Evolutionary conservation across 2,113 vertebrate species (phyloP), one percentile per base, ranked within the genome.

Genomic region (Sylvilagus bachmani): DNA sequence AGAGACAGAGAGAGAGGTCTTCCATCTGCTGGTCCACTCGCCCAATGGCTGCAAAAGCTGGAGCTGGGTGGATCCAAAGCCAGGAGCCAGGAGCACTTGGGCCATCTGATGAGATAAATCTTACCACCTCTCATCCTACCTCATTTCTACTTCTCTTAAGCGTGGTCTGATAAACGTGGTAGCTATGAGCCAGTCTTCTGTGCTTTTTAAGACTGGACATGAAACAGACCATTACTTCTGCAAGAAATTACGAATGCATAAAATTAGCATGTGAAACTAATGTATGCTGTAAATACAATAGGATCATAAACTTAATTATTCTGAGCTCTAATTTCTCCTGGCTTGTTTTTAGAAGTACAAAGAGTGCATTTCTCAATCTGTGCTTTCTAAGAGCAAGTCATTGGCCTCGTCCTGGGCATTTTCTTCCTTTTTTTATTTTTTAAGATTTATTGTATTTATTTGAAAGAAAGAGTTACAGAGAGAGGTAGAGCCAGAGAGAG

Each of bases 151-250:
- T 53, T 2, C 24, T 33, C 33, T 29, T 86, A 14, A 3, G 2
- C 38, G 38, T 29, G n/a, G 0, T 2, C 11, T 66, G 21, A 51
- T 66, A 49, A 27, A 31, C 9, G 11, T 44, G 9, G 58, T 77
- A 49, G 0, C 36, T 89, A 64, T 51, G 64, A 66, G 11, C 33
- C 17, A 51, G 13, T 80, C 31, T 80, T 55, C 69, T 44, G 1
- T 3, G 49, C 38, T 74, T 73, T 78, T 78, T 64, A 29, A 67
- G 86, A 95, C 67, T 90, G 29, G 33, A 82, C 74, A 86, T 69
- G 12, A 86, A 55, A n/a, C 78, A 49, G 44, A 16, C 49, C 62
- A 24, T 86, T 78, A n/a, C 81, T 88, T 91, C 77, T 79, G 10
- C 14, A 6, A 55, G 33, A n/a, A 22, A 86, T 49, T 22, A 8